These are phyloP conservation scores for Drosophila austrosaltans DNA, from an alignment of 2,888 invertebrate species.

Conservation along the genomic window DNA sequence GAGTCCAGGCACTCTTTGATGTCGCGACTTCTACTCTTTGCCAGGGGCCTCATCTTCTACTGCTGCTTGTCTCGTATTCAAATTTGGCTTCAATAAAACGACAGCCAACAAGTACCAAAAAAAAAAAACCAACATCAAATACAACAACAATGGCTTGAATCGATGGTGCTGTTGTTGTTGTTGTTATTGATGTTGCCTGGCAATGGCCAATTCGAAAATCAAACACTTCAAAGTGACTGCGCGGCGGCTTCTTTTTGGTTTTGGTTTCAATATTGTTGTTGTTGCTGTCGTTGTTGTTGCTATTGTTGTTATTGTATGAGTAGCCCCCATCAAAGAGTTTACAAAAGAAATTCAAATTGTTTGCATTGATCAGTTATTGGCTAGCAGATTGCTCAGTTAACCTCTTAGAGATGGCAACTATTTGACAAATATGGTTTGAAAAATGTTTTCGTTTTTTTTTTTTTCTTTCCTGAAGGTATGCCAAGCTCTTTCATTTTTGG, in stretches of 20 bases:
- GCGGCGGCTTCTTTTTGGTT: slow-evolving; percentile 68
- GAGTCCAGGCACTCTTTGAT: slow-evolving; percentile 78
- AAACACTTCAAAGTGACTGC: slow-evolving; percentile 75
- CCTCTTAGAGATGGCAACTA: slow-evolving; percentile 27
- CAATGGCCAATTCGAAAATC: slow-evolving; percentile 71
- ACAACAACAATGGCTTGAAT: slow-evolving; percentile 47
- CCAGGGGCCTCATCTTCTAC: slow-evolving; percentile 40
- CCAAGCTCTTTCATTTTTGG: neutral
- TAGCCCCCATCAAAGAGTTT: slow-evolving; percentile 44
- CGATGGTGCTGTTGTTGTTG: slow-evolving; percentile 15
- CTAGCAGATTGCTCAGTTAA: slow-evolving; percentile 50
- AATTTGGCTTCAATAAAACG: slow-evolving; percentile 79
- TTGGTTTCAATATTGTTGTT: slow-evolving; percentile 17
- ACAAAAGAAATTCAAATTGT: slow-evolving; percentile 45
- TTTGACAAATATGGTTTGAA: slow-evolving; percentile 31
- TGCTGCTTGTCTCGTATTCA: slow-evolving; percentile 71
- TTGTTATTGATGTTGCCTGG: slow-evolving; percentile 13
- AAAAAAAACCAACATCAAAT: slow-evolving; percentile 33
- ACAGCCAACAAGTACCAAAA: slow-evolving; percentile 66
- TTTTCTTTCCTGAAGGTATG: too few species aligned
- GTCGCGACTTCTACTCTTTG: slow-evolving; percentile 59
- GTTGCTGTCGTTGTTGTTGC: slow-evolving; percentile 19
- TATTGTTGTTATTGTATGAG: slow-evolving; percentile 42
- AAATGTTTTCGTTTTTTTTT: too few species aligned
- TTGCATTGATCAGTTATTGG: slow-evolving; percentile 70